A percentile compares a stretch with the other conserved stretches of the same genome.
These are phyloP conservation scores for Ctenopoma multispine DNA, from an alignment of 2,797 vertebrate genomes.

Conservation along the genomic window DNA sequence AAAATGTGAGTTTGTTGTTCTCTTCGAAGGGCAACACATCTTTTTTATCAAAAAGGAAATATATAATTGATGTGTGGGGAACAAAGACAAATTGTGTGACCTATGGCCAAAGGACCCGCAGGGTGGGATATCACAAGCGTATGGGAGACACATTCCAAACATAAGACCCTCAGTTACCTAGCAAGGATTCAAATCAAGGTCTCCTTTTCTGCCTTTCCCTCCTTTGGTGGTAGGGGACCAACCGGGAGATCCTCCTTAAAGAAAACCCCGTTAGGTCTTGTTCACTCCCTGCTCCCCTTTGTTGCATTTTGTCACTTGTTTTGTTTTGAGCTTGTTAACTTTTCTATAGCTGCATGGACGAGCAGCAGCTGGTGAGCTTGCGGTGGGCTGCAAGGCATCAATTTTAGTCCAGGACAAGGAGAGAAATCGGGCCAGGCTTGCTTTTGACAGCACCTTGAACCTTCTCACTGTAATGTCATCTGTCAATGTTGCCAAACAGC, in stretches of 20 bases:
- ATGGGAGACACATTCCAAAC: slow-evolving; percentile 89
- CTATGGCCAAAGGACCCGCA: slow-evolving; percentile 78
- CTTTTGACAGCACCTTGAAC: slow-evolving; percentile 76
- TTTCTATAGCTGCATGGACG: slow-evolving; percentile 78
- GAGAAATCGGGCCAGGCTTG: slow-evolving; percentile 56
- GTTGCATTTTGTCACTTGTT: slow-evolving; percentile 81
- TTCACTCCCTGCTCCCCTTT: slow-evolving; percentile 75
- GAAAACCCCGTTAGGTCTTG: slow-evolving; percentile 74
- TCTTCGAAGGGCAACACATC: slow-evolving; percentile 73
- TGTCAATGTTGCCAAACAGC: slow-evolving; percentile 57
- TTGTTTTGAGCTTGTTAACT: slow-evolving; percentile 89
- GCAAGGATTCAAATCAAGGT: slow-evolving; percentile 80
- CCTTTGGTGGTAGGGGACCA: slow-evolving; percentile 75
- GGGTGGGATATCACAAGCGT: slow-evolving; percentile 77
- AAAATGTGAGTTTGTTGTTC: slow-evolving; percentile 85
- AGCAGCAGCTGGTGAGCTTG: slow-evolving; percentile 81
- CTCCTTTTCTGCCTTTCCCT: slow-evolving; percentile 75
- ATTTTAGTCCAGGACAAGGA: slow-evolving; percentile 73
- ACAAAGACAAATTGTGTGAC: slow-evolving; percentile 83
- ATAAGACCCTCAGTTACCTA: slow-evolving; percentile 90
- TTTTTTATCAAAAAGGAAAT: slow-evolving; percentile 68
- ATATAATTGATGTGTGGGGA: slow-evolving; percentile 80
- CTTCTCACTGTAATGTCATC: slow-evolving; percentile 56
- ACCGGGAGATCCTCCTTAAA: slow-evolving; percentile 80
- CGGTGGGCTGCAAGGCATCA: slow-evolving; percentile 76